phyloP scores from a whole-genome alignment of 2,113 vertebrate genomes.

The Herpailurus yagouaroundi region DNA sequence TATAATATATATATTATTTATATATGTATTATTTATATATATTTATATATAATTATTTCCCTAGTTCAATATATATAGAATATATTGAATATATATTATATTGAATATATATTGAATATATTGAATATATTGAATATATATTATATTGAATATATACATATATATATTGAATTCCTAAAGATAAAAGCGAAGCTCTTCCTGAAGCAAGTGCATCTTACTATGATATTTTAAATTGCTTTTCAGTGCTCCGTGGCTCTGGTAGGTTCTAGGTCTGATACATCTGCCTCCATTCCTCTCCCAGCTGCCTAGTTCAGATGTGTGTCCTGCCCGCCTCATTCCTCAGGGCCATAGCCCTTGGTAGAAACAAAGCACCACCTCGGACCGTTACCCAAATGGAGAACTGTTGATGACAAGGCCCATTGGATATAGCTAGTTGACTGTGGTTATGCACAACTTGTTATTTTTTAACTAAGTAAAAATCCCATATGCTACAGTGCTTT shows the following conservation, averaged over 20 bases:
- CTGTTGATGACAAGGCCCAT: not conserved
- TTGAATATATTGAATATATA: no score
- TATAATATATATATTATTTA: no score
- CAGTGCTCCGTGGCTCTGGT: not conserved
- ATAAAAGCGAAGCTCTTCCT: not conserved
- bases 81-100: no score
- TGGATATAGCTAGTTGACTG: not conserved
- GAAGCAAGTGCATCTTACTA: not conserved
- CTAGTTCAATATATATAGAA: no score
- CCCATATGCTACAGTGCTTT: not conserved
- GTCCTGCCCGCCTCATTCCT: not conserved
- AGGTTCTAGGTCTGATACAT: not conserved
- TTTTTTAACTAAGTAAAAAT: slow-evolving; percentile 42
- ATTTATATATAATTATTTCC: no score
- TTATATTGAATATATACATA: no score
- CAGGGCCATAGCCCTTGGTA: accelerated
- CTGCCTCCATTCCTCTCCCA: not conserved
- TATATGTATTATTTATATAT: no score
- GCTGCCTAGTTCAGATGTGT: accelerated
- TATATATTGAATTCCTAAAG: no score
- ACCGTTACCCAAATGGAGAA: not conserved
- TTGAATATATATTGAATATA: no score
- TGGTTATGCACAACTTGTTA: not conserved
- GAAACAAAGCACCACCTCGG: not conserved
- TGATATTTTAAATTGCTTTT: not conserved